These are phyloP conservation scores for Agapetus fuscipes DNA, from an alignment of 2,888 invertebrate genomes.

Conservation along the genomic window DNA sequence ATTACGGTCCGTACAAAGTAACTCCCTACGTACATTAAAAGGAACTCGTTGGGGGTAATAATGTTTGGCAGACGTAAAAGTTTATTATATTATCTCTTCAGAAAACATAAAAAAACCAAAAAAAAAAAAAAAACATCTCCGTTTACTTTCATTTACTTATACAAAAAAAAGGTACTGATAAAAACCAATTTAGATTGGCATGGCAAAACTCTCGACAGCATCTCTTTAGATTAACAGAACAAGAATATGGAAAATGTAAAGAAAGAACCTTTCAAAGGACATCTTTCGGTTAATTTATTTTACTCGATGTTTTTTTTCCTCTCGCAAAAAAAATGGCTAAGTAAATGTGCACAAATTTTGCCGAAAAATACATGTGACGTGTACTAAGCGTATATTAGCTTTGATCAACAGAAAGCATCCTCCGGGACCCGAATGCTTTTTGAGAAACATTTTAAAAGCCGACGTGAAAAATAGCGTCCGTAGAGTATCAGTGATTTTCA, in stretches of 20 bases:
- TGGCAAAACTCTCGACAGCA: not conserved
- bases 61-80: too few species aligned
- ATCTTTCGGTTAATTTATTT: not conserved
- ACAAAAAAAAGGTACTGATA: too few species aligned
- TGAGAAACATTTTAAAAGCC: too few species aligned
- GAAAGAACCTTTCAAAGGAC: not conserved
- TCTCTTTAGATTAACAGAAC: not conserved
- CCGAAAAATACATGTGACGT: not conserved
- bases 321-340: not conserved
- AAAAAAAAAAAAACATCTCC: not conserved
- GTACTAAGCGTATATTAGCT: not conserved
- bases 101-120: not conserved
- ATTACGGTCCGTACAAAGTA: too few species aligned
- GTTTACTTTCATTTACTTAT: too few species aligned
- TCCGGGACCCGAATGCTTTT: too few species aligned
- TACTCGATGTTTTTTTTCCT: not conserved
- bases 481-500: too few species aligned
- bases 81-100: not conserved
- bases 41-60: too few species aligned
- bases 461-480: too few species aligned
- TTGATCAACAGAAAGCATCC: not conserved
- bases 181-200: not conserved
- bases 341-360: not conserved
- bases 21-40: too few species aligned
- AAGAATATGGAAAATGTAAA: not conserved